Evolutionary conservation across 2,113 vertebrate genomes (phyloP).

Genomic region (Shinisaurus crocodilurus): DNA sequence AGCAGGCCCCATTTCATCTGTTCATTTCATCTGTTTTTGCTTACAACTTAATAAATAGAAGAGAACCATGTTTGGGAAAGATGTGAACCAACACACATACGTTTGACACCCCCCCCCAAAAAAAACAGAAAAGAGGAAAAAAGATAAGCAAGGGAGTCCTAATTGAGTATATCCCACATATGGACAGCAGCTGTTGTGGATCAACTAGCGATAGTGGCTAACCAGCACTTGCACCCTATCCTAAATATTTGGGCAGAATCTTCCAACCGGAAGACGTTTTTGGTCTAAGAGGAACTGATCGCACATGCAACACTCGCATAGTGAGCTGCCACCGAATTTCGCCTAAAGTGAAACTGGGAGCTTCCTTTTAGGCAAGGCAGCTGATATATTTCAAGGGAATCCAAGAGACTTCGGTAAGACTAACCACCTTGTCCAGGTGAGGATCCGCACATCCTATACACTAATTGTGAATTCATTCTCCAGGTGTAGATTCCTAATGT

Average conservation of each 20-base stretch:
- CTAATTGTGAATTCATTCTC: too few species aligned
- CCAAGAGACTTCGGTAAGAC: too few species aligned
- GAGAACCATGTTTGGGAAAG: slow-evolving; percentile 27
- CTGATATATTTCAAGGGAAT: neutral
- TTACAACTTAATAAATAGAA: slow-evolving; percentile 23
- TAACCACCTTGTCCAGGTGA: neutral
- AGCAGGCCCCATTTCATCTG: slow-evolving; percentile 45
- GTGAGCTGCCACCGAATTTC: neutral
- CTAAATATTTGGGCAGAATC: neutral
- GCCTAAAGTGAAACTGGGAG: neutral
- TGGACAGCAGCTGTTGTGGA: neutral
- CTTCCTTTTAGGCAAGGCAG: neutral
- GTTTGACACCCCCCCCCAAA: too few species aligned
- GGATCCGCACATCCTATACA: neutral
- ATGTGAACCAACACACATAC: neutral
- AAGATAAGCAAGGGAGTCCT: neutral
- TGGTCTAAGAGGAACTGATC: neutral
- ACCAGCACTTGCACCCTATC: neutral
- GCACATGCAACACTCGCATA: neutral
- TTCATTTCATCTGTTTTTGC: slow-evolving; percentile 11
- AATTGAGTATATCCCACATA: neutral
- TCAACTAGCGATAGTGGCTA: neutral
- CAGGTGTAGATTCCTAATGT: neutral
- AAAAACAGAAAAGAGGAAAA: neutral
- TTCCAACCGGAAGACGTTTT: neutral